Conservation (phyloP, 2,113 vertebrate genomes). For the Camelus bactrianus region DNA sequence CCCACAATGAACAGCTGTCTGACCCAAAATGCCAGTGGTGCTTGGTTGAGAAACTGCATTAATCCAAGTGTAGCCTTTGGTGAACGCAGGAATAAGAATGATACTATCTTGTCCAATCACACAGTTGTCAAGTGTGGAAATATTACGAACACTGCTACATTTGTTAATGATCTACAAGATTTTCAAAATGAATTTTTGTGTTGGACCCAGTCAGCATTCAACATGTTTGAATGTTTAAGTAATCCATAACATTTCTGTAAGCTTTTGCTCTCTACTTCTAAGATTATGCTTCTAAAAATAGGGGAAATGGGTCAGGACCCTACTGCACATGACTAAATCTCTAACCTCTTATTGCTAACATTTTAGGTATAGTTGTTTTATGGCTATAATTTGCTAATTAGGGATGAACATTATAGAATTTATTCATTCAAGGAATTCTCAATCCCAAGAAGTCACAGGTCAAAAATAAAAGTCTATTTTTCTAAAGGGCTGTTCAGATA, state of each 20-base stretch:
- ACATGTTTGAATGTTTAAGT: background rate
- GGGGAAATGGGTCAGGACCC: background rate
- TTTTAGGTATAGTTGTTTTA: background rate
- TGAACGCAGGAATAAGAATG: background rate
- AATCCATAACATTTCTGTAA: background rate
- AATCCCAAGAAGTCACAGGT: background rate
- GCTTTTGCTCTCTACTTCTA: background rate
- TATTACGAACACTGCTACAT: background rate
- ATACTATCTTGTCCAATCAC: background rate
- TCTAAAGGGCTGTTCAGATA: background rate
- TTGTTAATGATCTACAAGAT: background rate
- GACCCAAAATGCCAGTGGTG: background rate
- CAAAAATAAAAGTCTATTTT: background rate
- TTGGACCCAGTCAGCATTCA: background rate
- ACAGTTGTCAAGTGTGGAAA: background rate
- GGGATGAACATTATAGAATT: slow-evolving; percentile 14
- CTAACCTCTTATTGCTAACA: background rate
- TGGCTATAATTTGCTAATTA: background rate
- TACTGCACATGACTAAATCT: background rate
- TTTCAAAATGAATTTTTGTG: background rate
- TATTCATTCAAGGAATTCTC: background rate
- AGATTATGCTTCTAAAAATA: slow-evolving; percentile 23
- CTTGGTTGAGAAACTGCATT: background rate
- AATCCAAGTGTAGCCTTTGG: background rate
- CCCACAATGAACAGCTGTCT: background rate